These are phyloP conservation scores for Cataglyphis altisquamis DNA, from an alignment of 2,888 invertebrate genomes.

Conservation along the genomic window DNA sequence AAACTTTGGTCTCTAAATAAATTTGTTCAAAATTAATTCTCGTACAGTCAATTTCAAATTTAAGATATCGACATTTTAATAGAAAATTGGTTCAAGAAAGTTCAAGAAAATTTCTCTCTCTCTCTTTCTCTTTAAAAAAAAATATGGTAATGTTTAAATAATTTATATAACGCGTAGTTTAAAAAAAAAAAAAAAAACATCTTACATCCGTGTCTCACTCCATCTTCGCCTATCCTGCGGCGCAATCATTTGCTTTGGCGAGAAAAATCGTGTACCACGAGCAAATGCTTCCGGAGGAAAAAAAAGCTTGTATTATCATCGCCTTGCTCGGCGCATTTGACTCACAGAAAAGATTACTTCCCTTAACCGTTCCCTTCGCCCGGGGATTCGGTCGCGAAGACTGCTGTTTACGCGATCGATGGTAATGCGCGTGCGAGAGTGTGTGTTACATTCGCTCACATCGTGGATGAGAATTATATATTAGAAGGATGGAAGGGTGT, in stretches of 20 bases:
- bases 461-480: constrained; percentile 38
- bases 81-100: background rate
- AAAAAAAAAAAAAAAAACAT: background rate
- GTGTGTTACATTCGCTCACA: constrained; percentile 1
- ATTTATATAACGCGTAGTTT: constrained; percentile 6
- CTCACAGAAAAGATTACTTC: constrained; percentile 53
- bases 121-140: background rate
- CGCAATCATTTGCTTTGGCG: constrained; percentile 18
- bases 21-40: background rate
- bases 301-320: constrained; percentile 34
- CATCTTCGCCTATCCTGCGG: constrained; percentile 14
- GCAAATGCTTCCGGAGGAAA: background rate
- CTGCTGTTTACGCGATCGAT: constrained; percentile 49
- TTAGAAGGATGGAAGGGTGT: constrained; percentile 3
- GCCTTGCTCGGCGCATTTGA: constrained; percentile 44
- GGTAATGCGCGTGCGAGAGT: constrained; percentile 4
- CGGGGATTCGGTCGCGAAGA: constrained; percentile 38
- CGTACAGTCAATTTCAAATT: constrained; percentile 3
- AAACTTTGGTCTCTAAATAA: background rate
- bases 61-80: background rate
- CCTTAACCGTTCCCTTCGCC: constrained; percentile 27
- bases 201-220: constrained; percentile 16
- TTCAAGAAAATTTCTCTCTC: background rate
- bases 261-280: constrained; percentile 27
- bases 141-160: constrained; percentile 19